A percentile compares a stretch with the other conserved stretches of the same genome.
These are phyloP conservation scores for Ryuthela nishihirai DNA, from an alignment of 2,888 invertebrate species.

Conservation along the genomic window DNA sequence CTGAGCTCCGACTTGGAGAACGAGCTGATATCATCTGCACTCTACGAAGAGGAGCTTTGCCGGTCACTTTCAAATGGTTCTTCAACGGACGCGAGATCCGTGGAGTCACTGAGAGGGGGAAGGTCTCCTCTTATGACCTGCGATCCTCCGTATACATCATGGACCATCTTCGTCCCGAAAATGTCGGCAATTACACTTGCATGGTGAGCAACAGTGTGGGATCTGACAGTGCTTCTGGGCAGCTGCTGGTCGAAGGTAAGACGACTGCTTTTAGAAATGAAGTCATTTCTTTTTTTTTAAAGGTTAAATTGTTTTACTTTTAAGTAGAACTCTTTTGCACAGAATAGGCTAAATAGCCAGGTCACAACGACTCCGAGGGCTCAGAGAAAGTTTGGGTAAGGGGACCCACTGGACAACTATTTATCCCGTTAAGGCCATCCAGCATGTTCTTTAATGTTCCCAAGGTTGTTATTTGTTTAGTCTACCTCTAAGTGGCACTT, in stretches of 20 bases:
- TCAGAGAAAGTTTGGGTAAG: too few species aligned
- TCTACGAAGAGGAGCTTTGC: slow-evolving; percentile 17
- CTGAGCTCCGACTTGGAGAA: slow-evolving; percentile 24
- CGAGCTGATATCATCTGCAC: slow-evolving; percentile 31
- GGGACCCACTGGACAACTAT: too few species aligned
- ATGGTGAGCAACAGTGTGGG: slow-evolving; percentile 22
- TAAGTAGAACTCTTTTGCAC: neutral
- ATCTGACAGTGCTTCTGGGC: slow-evolving; percentile 18
- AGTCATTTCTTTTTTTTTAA: neutral
- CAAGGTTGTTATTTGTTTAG: too few species aligned
- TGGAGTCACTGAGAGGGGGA: slow-evolving; percentile 16
- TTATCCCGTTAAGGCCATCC: too few species aligned
- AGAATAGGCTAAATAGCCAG: too few species aligned
- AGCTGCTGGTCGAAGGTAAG: slow-evolving; percentile 28
- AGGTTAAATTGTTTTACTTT: neutral
- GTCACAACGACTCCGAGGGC: too few species aligned
- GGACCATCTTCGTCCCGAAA: slow-evolving; percentile 27
- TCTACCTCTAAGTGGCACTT: too few species aligned
- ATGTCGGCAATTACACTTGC: slow-evolving; percentile 32
- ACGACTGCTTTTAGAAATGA: neutral
- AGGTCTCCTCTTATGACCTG: slow-evolving; percentile 29
- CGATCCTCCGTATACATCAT: slow-evolving; percentile 33
- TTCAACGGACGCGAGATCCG: slow-evolving; percentile 28
- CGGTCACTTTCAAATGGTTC: slow-evolving; percentile 27
- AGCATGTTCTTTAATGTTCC: too few species aligned